These are phyloP conservation scores for Catharus bicknelli DNA, from an alignment of 2,113 vertebrate species.

Conservation along the genomic window DNA sequence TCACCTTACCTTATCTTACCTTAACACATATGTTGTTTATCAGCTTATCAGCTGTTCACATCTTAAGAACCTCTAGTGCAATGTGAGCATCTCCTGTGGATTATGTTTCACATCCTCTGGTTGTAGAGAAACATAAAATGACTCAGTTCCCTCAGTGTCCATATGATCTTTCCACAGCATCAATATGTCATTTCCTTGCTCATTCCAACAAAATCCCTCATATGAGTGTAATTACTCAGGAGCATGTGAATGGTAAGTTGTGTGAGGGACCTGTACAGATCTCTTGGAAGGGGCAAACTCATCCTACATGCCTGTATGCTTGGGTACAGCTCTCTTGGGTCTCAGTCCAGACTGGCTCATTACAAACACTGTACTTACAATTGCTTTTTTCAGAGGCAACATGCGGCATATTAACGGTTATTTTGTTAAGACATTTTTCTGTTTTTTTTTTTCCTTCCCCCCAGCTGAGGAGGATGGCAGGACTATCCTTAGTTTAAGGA, in stretches of 20 bases:
- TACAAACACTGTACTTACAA: background rate
- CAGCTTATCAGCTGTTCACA: background rate
- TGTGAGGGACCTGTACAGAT: background rate
- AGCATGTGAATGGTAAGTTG: background rate
- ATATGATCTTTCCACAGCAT: background rate
- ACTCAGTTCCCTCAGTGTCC: background rate
- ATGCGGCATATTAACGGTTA: background rate
- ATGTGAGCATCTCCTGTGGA: background rate
- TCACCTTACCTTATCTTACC: background rate
- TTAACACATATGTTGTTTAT: background rate
- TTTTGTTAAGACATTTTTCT: background rate
- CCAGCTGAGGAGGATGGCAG: background rate
- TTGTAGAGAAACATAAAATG: background rate
- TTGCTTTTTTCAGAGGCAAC: background rate
- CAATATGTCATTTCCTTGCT: background rate
- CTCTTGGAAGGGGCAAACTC: background rate
- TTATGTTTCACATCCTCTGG: background rate
- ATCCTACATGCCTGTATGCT: background rate
- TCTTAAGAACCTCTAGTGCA: background rate
- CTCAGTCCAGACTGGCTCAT: background rate
- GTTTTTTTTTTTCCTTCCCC: accelerated
- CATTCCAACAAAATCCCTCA: accelerated
- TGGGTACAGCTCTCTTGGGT: background rate
- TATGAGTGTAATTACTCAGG: background rate
- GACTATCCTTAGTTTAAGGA: background rate